Evolutionary conservation across 2,113 vertebrate species (phyloP), one percentile per base, ranked within the genome.

Genomic region (Paradoxurus hermaphroditus): DNA sequence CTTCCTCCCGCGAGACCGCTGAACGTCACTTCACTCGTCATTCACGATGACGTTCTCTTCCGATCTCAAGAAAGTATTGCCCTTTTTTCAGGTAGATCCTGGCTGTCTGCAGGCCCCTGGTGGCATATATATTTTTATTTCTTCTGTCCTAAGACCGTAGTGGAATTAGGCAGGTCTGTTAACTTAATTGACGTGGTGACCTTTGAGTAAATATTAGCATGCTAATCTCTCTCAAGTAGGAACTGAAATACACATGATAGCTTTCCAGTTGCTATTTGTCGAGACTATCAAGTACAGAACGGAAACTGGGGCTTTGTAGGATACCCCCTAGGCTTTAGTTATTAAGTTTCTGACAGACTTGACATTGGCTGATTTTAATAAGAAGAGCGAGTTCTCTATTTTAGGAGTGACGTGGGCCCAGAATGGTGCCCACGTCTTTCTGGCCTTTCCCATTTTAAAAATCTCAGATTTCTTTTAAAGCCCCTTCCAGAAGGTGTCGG

Each of bases 151-250:
- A 46, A n/a, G 19, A 23, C 78, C n/a, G 34, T 67, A 8, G 41
- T 88, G 92, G 36, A 90, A 90, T 89, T 93, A 63, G 16, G 82
- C 63, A 87, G 9, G 72, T 87, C 39, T 34, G 4, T 95, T 86
- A 93, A 49, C 44, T 90, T 96, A 67, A 82, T 51, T 79, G 89
- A 92, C 11, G 14, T 79, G 49, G 39, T 83, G 83, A 67, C 70
- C 41, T 92, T 91, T 59, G 51, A 84, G 27, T 78, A 97, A 95
- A 95, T 94, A 72, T 77, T 95, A 95, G 49, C 49, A 51, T 91
- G 39, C 27, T 67, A 78, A 39, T 94, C 96, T 90, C 49, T 97
- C 46, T 96, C 84, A 92, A 94, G 39, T 67, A 86, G 79, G 51
- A 77, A 31, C 51, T 77, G 44, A 92, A 95, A 85, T 83, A 94